phyloP scores from a whole-genome alignment of 2,113 vertebrate species.

The Dasypus novemcinctus region DNA sequence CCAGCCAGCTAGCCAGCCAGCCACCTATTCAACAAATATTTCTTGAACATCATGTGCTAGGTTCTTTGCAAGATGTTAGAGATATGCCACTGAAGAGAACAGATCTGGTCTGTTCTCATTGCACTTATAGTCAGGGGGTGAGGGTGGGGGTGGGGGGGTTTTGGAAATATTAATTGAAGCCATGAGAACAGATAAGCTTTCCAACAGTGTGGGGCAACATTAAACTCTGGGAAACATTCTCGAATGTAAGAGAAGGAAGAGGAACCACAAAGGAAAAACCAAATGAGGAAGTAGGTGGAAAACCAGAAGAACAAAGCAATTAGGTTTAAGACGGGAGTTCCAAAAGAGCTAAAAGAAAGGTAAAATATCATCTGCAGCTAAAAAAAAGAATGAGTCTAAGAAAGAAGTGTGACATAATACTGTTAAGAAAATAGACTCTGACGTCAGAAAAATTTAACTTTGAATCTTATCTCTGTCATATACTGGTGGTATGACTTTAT shows the following conservation, averaged over 20 bases:
- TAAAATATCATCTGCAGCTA: not conserved
- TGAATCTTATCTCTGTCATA: not conserved
- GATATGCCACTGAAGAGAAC: not conserved
- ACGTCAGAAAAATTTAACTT: not conserved
- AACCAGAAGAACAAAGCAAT: not conserved
- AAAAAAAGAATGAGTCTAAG: not conserved
- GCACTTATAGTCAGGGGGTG: not conserved
- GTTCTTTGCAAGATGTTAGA: not conserved
- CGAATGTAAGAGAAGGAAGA: not conserved
- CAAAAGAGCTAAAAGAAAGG: not conserved
- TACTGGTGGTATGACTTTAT: not conserved
- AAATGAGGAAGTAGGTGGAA: not conserved
- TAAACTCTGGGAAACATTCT: not conserved
- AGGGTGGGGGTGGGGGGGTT: not conserved
- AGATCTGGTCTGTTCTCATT: not conserved
- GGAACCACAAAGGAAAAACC: not conserved
- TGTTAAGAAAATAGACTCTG: not conserved
- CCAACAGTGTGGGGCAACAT: not conserved
- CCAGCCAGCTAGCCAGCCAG: too few species aligned
- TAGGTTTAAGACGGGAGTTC: constrained; percentile 9
- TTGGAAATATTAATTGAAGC: not conserved
- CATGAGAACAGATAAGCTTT: not conserved
- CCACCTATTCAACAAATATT: not conserved
- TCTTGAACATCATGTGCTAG: not conserved
- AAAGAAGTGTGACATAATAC: not conserved